phyloP scores from a whole-genome alignment of 2,113 vertebrate species.

The Cyprinodon tularosa region DNA sequence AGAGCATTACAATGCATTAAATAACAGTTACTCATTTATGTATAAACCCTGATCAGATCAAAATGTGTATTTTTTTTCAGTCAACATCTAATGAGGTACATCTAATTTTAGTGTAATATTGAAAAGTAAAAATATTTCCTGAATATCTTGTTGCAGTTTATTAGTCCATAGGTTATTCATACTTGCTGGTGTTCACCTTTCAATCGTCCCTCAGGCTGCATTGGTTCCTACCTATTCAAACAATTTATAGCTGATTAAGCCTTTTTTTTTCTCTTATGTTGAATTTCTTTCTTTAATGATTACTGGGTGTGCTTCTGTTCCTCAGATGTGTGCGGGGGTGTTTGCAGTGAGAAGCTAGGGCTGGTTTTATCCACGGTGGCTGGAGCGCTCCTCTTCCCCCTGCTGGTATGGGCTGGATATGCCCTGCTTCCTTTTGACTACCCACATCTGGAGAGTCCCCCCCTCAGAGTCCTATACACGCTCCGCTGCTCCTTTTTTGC shows the following conservation, averaged over 20 bases:
- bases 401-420: slow-evolving; percentile 87
- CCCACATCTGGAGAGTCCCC: slow-evolving; percentile 80
- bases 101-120: too few relatives aligned
- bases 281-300: not conserved
- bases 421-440: slow-evolving; percentile 90
- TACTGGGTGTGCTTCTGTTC: not conserved
- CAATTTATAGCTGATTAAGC: not conserved
- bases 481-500: slow-evolving; percentile 90
- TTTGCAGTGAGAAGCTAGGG: slow-evolving; percentile 52
- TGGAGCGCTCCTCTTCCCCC: slow-evolving; percentile 85
- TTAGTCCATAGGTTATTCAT: too few relatives aligned
- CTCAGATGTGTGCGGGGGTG: slow-evolving; percentile 50
- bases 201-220: too few relatives aligned
- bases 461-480: slow-evolving; percentile 87
- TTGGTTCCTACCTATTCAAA: too few relatives aligned
- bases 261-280: not conserved
- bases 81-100: too few relatives aligned
- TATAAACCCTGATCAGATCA: too few relatives aligned
- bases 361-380: slow-evolving; percentile 31
- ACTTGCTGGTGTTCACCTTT: too few relatives aligned
- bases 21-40: too few relatives aligned
- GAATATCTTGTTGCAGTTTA: too few relatives aligned
- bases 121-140: too few relatives aligned
- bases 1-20: too few relatives aligned
- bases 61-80: too few relatives aligned